These are phyloP conservation scores for Zeugodacus cucurbitae DNA, from an alignment of 1,140 invertebrate genomes.

Conservation along the genomic window DNA sequence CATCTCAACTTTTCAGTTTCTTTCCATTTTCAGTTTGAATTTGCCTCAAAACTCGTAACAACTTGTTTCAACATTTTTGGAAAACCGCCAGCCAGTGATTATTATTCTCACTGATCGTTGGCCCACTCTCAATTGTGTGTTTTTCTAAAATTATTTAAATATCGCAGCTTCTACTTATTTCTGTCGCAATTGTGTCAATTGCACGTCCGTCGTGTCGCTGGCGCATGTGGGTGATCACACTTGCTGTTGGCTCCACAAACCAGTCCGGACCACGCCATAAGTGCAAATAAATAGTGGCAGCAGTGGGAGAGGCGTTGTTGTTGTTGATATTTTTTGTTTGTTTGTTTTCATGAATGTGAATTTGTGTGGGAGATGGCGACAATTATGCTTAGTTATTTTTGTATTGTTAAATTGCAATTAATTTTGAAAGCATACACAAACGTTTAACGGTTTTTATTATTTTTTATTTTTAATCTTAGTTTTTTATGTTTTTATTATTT, in stretches of 20 bases:
- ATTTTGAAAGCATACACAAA: background rate
- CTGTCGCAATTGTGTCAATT: background rate
- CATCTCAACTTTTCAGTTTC: background rate
- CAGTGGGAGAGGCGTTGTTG: background rate
- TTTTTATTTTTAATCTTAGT: background rate
- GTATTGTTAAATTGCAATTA: background rate
- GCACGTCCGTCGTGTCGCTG: background rate
- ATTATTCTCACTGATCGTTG: background rate
- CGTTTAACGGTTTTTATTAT: background rate
- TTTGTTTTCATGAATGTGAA: background rate
- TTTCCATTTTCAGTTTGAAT: background rate
- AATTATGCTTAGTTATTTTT: conserved; percentile 6
- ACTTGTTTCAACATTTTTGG: background rate
- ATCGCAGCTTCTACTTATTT: background rate
- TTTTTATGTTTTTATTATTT: too few relatives aligned
- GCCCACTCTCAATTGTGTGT: background rate
- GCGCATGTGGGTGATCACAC: conserved; percentile 6
- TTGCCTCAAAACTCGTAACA: background rate
- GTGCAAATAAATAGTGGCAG: too few relatives aligned
- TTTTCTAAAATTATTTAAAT: background rate
- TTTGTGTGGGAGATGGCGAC: background rate
- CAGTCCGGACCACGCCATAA: background rate
- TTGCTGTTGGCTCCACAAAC: background rate
- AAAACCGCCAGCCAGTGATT: background rate
- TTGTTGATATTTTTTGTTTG: too few relatives aligned